Base-by-base conservation (phyloP, 1,140 invertebrate genomes). In the Bicyclus anynana region DNA sequence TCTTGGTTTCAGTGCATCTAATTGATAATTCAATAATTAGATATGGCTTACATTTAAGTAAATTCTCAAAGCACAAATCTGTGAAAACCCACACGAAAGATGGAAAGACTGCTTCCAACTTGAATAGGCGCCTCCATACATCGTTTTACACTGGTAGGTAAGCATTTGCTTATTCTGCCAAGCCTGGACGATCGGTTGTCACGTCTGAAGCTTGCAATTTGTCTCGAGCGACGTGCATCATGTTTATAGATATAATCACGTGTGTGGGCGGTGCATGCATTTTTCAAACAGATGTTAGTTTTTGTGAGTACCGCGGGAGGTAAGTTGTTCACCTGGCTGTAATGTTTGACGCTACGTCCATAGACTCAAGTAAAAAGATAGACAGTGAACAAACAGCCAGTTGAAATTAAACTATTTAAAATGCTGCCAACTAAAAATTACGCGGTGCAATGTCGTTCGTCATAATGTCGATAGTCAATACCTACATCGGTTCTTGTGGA, bases 161-260 rank as follows among this genome's bases (percentile, higher is more conserved):
- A 62, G 67, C 72, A 65, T 75, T 82, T 79, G 80, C 65, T 79
- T 72, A 80, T 79, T 33, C 29, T 12, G 10, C 77, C 69, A 65
- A 63, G 48, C 62, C 44, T 67, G 69, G 72, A 70, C 60, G 62
- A 68, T 77, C 74, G 70, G 60, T 71, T 70, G 76, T 72, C 72
- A 77, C 67, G 69, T 80, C 84, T 81, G 77, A 80, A 77, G 80
- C 53, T 79, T n/a, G 71, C 84, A 87, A 87, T 87, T 87, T 87
- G 81, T 84, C 79, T 76, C 65, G 48, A 37, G 52, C 70, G 81
- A 84, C 76, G 72, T 82, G 76, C 77, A 78, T 76, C 79, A 78
- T 80, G 23, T 23, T 73, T 78, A 72, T 78, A 81, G 80, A 84
- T 84, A 87, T 84, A 74, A 84, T 87, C 84, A 17, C 16, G 13